Conservation (phyloP, 1,140 invertebrate genomes). For the Magallana gigas region DNA sequence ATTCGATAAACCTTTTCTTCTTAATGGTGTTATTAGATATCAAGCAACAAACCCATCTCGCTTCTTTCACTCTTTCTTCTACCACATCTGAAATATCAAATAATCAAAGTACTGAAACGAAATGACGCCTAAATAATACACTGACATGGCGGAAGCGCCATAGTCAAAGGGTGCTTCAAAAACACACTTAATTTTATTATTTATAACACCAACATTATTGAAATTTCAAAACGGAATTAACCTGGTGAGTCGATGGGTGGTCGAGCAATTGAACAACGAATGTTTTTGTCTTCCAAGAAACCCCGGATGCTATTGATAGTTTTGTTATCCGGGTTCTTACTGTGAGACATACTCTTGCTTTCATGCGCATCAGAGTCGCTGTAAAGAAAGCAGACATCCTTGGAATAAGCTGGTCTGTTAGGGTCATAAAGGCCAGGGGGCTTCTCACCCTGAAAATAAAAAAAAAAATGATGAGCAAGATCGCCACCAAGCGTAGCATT, state of each 20-base stretch:
- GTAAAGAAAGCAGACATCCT: conserved; percentile 46
- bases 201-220: no score
- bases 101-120: no score
- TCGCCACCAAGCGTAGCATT: no score
- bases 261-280: conserved; percentile 34
- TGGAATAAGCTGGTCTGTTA: not conserved
- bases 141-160: no score
- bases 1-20: conserved; percentile 9
- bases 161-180: no score
- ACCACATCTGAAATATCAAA: not conserved
- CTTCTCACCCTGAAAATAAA: not conserved
- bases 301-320: conserved; percentile 17
- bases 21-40: conserved; percentile 3
- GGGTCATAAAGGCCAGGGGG: not conserved
- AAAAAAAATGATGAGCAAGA: no score
- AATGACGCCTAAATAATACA: no score
- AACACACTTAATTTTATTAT: no score
- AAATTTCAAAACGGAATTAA: not conserved
- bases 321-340: conserved; percentile 10
- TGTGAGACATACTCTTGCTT: not conserved
- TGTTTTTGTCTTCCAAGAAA: conserved; percentile 27
- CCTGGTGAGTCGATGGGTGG: not conserved
- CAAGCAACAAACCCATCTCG: conserved; percentile 43
- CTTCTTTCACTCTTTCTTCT: conserved; percentile 41
- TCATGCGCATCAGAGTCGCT: not conserved